Conservation (phyloP, 2,888 invertebrate genomes). For the Erebia aethiops region DNA sequence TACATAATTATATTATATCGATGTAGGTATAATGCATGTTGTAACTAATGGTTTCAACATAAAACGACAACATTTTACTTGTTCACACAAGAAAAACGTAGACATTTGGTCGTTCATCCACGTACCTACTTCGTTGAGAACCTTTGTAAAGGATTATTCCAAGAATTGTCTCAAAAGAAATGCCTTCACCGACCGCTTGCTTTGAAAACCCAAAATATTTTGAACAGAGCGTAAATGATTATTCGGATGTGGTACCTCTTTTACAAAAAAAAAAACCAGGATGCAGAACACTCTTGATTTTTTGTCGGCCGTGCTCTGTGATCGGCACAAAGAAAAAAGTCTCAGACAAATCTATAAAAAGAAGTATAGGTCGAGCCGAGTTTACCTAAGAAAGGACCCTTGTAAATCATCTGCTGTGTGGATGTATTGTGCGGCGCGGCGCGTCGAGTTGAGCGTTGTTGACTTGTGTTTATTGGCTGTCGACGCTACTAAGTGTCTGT, state of each 20-base stretch:
- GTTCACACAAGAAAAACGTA: conserved; percentile 13
- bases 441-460: conserved; percentile 73
- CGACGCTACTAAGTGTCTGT: conserved; percentile 75
- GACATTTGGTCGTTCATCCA: conserved; percentile 21
- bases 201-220: conserved; percentile 80
- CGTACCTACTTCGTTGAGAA: conserved; percentile 27
- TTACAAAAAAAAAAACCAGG: conserved; percentile 77
- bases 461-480: conserved; percentile 80
- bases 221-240: conserved; percentile 79
- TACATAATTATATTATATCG: no score
- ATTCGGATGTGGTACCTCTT: conserved; percentile 81
- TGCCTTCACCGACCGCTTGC: conserved; percentile 61
- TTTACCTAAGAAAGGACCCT: conserved; percentile 82
- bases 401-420: conserved; percentile 79
- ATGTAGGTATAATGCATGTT: no score
- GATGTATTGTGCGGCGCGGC: conserved; percentile 75
- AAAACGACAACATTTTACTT: conserved; percentile 3
- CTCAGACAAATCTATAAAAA: conserved; percentile 79
- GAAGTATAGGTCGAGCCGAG: conserved; percentile 75
- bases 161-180: conserved; percentile 72
- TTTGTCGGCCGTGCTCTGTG: conserved; percentile 75
- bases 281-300: conserved; percentile 73
- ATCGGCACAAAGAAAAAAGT: conserved; percentile 76
- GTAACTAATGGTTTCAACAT: not conserved
- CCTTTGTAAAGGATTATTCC: conserved; percentile 60